These are phyloP conservation scores for Xylota segnis DNA, from an alignment of 2,888 invertebrate genomes.

Conservation along the genomic window DNA sequence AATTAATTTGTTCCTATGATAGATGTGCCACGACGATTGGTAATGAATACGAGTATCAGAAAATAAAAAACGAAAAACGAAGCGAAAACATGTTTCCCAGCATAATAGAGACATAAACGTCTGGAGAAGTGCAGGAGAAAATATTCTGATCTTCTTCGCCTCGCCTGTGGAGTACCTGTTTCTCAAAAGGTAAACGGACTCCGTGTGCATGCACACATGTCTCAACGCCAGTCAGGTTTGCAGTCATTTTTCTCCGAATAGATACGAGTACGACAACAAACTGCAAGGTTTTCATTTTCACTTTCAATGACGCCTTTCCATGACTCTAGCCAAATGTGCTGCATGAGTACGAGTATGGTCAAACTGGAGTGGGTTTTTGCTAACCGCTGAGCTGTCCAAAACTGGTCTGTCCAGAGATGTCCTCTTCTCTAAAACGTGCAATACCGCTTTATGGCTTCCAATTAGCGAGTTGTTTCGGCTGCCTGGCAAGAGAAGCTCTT, in stretches of 20 bases:
- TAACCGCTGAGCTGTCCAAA: not conserved
- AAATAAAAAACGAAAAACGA: conserved; percentile 38
- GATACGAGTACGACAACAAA: conserved; percentile 2
- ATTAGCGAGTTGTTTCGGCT: conserved; percentile 58
- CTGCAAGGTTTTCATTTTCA: conserved; percentile 73
- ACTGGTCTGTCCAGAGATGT: conserved; percentile 49
- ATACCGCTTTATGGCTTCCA: conserved; percentile 64
- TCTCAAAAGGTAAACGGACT: conserved; percentile 44
- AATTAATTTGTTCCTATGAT: conserved; percentile 61
- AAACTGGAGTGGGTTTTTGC: conserved; percentile 47
- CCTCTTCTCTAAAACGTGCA: conserved; percentile 44
- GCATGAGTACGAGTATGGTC: conserved; percentile 29
- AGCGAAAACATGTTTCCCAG: conserved; percentile 34
- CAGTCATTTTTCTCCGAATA: conserved; percentile 32
- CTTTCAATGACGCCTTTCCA: conserved; percentile 72
- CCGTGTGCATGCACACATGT: conserved; percentile 9
- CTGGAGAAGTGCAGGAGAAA: conserved; percentile 25
- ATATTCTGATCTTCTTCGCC: conserved; percentile 53
- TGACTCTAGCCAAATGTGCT: conserved; percentile 1
- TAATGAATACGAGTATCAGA: conserved; percentile 57
- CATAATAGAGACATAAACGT: conserved; percentile 61
- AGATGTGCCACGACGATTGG: conserved; percentile 46
- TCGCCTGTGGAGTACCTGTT: conserved; percentile 25
- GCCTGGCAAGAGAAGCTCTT: conserved; percentile 13
- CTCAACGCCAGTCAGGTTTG: conserved; percentile 44